phyloP scores from a whole-genome alignment of 1,140 invertebrate species.

The Pseudomyrmex sp. region DNA sequence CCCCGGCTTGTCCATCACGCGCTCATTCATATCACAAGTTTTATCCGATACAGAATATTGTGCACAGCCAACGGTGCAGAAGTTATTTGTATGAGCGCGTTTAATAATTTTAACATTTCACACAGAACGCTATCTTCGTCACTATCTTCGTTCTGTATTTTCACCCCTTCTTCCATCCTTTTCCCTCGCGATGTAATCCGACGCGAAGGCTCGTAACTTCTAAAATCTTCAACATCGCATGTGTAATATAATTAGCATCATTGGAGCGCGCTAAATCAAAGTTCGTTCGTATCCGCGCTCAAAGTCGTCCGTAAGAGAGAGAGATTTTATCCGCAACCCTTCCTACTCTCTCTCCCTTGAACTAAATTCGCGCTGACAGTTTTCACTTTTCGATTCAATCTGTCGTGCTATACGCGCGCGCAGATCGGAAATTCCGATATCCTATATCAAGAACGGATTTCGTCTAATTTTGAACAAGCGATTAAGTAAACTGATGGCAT shows the following conservation, averaged over 20 bases:
- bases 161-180: too few species aligned
- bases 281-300: constrained; percentile 10
- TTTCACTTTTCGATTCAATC: constrained; percentile 33
- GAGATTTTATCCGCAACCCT: constrained; percentile 15
- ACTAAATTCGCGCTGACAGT: background rate
- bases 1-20: constrained; percentile 36
- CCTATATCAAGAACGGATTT: background rate
- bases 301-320: constrained; percentile 4
- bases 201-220: background rate
- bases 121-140: background rate
- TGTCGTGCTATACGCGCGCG: background rate
- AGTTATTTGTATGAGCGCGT: constrained; percentile 36
- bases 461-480: background rate
- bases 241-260: constrained; percentile 20
- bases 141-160: background rate
- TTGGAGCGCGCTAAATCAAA: constrained; percentile 22
- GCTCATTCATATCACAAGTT: constrained; percentile 44
- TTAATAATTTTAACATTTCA: constrained; percentile 34
- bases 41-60: constrained; percentile 43
- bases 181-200: too few species aligned
- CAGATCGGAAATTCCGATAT: constrained; percentile 3
- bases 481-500: background rate
- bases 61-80: constrained; percentile 15
- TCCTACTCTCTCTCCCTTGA: background rate
- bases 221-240: constrained; percentile 9